Base-by-base conservation (phyloP, 2,888 invertebrate genomes). In the Andrena chrysosceles region DNA sequence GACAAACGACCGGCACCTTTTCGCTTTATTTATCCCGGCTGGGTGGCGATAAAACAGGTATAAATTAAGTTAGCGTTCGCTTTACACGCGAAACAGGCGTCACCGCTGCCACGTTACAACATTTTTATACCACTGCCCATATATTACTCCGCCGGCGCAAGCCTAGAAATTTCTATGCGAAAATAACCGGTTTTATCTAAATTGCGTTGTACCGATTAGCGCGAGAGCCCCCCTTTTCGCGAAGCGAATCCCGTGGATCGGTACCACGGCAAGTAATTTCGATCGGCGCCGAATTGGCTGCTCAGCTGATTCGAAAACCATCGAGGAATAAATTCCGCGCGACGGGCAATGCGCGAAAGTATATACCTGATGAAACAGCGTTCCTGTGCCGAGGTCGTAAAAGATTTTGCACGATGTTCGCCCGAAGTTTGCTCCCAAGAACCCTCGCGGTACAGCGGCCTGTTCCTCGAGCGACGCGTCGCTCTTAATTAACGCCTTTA, bases 401-500 rank as follows among this genome's bases (percentile, higher is more conserved):
- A 35, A 63, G 35, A 63, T 63, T 63, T 6, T 20, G 31, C 4
- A 2, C 4, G 42, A 7, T 13, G 10, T 20, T 54, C 35, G 64
- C 3, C 26, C 64, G 26, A 23, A 42, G 31, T 13, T 23, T 13
- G 23, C 6, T 13, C 13, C 16, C 23, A 48, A 26, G 42, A 64
- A 20, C 26, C 10, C 56, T 54, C 20, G 7, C 54, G 2, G 20
- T 20, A 10, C 33, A n/a, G 33, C 31, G 31, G 60, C 33, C 60
- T 31, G 33, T 33, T 52, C 52, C 49, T 8, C 20, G 13, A 33
- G 10, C 26, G 42, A 20, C 64, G 75, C 79, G 86, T 76, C 81
- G 80, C 81, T 83, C 81, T 86, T 85, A 86, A 86, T 86, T 84
- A 85, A 86, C 86, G 86, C 86, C 86, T 86, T 76, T 48, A 56